Evolutionary conservation across 2,113 vertebrate genomes (phyloP), one percentile per base, ranked within the genome.

Genomic region (Onychostoma macrolepis): DNA sequence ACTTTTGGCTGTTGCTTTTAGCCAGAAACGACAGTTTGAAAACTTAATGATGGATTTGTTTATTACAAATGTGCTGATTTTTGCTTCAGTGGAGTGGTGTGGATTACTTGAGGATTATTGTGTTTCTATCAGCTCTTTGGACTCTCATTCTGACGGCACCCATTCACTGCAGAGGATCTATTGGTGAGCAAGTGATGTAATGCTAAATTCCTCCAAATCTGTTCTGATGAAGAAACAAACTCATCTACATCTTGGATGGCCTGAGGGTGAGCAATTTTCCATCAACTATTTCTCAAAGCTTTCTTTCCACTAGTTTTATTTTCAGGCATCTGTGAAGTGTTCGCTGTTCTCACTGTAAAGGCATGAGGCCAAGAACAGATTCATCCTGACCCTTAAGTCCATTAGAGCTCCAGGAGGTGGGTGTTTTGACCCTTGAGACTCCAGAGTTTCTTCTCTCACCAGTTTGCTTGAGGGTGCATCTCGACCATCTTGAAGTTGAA

Each of bases 381-480:
- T 48, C 13, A 48, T 76, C 74, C n/a, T 48, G 12, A 76, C 43
- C 74, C 24, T 2, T 48, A 76, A 43, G 41, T 26, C 43, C n/a
- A 26, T 48, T 76, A 48, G n/a, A 76, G 41, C 74, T 26, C 74
- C 28, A 80, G 36, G 48, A 80, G 33, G 19, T 80, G 53, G 50
- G 4, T 58, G 78, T 61, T 58, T n/a, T 80, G 50, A 80, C 19
- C 78, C 53, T 61, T 80, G 58, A 82, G n/a, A 63, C 13, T 43
- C 24, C 24, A 82, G 24, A 67, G 58, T 43, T 65, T 67, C 24
- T 36, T 80, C 30, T 61, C 78, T 33, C 33, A 26, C 53, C 28
- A 61, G 30, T 61, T 38, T 45, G 38, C n/a, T 82, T 63, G 1
- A 65, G 80, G n/a, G 80, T 67, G 80, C 9, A 67, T 43, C 80